Evolutionary conservation across 2,888 invertebrate genomes (phyloP), one percentile per base, ranked within the genome.

Genomic region (Malacosoma neustria): DNA sequence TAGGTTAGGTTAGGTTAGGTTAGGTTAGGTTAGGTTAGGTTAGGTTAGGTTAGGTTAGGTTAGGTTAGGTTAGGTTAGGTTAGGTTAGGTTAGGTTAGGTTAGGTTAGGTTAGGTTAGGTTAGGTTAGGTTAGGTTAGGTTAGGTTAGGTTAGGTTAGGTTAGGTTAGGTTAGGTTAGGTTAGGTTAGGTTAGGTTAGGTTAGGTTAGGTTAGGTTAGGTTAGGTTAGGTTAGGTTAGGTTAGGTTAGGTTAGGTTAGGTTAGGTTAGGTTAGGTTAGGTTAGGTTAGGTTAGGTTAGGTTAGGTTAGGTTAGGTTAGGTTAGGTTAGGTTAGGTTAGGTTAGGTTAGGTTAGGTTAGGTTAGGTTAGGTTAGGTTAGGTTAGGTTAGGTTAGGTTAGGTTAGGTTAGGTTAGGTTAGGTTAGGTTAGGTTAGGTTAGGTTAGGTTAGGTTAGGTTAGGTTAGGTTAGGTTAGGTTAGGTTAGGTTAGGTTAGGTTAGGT

Each of bases 401-500:
- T 34, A 34, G 35, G 30, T 35, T 29, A 30, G 35, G 30, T 37
- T 33, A 33, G 37, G 33, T 33, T 33, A 33, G 33, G 37, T 33
- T 33, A 37, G 33, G 37, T 37, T 33, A 33, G 37, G 33, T 33
- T 33, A 37, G 33, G 33, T 33, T 33, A 37, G 33, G 33, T 33
- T 33, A 37, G 37, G 37, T 33, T 33, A 33, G 33, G 37, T 33
- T 33, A 33, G 33, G 37, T 37, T 33, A 33, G 33, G 33, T 33
- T 33, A 33, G 37, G 37, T 33, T 33, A 33, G 37, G 33, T 33
- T 33, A 37, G 32, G 33, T 37, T 33, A 37, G 37, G 37, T 33
- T 37, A 37, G 37, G 37, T 37, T 37, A 37, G 37, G 37, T 37
- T 37, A 37, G 37, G 37, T 37, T 37, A 37, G 37, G 37, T 37